Evolutionary conservation across 2,797 vertebrate genomes (phyloP).

Genomic region (Falco cherrug): DNA sequence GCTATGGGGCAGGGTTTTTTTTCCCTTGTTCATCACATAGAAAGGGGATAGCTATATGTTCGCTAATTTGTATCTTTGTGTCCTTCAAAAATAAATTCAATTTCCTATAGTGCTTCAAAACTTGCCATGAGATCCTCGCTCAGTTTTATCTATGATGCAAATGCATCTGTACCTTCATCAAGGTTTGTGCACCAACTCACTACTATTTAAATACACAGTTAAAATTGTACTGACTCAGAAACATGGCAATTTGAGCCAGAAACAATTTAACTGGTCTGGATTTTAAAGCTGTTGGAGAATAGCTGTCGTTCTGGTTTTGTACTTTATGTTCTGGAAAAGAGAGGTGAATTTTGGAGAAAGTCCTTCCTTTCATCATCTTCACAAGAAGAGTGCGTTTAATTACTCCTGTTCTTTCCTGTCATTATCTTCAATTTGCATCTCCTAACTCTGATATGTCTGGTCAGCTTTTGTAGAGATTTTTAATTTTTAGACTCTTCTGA

Average conservation of each 20-base stretch:
- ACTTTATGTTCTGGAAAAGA: slow-evolving; percentile 1
- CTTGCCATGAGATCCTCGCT: neutral
- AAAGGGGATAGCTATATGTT: neutral
- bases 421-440: neutral
- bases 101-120: neutral
- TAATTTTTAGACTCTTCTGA: neutral
- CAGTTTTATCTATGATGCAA: neutral
- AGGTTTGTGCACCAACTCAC: neutral
- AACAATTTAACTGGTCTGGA: slow-evolving; percentile 17
- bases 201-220: slow-evolving; percentile 1
- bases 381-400: neutral
- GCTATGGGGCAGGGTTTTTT: neutral
- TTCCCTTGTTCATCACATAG: neutral
- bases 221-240: slow-evolving; percentile 32
- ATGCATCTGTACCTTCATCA: neutral
- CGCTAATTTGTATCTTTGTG: neutral
- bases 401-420: slow-evolving; percentile 1
- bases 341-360: neutral
- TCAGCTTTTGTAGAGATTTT: neutral
- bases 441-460: neutral
- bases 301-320: neutral
- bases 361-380: neutral
- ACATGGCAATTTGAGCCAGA: neutral
- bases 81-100: neutral
- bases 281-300: neutral